Conservation (phyloP, 2,113 vertebrate species). For the Paracanthobrama guichenoti region DNA sequence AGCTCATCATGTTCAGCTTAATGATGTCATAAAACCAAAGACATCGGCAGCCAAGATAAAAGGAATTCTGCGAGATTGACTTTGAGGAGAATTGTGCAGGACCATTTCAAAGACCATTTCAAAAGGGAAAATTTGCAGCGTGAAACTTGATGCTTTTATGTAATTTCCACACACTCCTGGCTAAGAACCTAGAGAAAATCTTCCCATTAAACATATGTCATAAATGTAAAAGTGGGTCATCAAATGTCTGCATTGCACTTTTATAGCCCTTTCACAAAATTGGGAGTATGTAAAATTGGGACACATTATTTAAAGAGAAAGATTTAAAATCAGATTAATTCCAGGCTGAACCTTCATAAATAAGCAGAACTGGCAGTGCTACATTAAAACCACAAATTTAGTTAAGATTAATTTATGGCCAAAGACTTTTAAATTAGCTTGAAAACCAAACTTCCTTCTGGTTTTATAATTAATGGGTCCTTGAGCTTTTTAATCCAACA, state of each 20-base stretch:
- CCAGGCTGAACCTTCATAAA: conserved; percentile 3
- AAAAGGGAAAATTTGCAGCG: not conserved
- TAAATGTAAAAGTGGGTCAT: conserved; percentile 1
- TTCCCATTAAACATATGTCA: not conserved
- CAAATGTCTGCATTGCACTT: not conserved
- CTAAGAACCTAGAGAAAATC: not conserved
- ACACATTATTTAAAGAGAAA: not conserved
- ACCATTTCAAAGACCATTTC: not conserved
- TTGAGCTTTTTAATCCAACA: not conserved
- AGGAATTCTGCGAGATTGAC: not conserved
- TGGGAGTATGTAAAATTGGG: not conserved
- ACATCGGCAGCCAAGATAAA: conserved; percentile 3
- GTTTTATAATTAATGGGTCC: not conserved
- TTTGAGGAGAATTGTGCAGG: not conserved
- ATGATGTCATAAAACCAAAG: conserved; percentile 42
- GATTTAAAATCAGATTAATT: not conserved
- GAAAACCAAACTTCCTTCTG: not conserved
- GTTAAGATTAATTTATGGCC: not conserved
- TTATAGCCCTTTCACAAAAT: not conserved
- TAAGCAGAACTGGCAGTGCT: not conserved
- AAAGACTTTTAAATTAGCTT: not conserved
- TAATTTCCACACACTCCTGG: conserved; percentile 8
- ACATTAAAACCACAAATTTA: not conserved
- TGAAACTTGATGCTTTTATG: conserved; percentile 14
- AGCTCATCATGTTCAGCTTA: conserved; percentile 26